Percentiles rank a stretch among this genome's conserved stretches.
phyloP scores from a whole-genome alignment of 1,140 invertebrate genomes.

The Pachypsylla venusta region DNA sequence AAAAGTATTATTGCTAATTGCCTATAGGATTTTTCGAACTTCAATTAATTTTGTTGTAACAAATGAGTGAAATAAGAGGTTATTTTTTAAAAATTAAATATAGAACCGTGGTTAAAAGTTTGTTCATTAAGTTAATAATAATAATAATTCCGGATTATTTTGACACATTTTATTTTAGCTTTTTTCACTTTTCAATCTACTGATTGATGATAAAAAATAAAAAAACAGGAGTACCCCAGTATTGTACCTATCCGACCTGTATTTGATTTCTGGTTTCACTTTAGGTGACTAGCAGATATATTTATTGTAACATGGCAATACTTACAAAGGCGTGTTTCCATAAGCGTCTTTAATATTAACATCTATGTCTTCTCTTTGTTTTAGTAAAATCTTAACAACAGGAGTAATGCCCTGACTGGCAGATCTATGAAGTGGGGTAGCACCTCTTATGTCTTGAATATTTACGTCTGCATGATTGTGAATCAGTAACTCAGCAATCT shows the following conservation, averaged over 20 bases:
- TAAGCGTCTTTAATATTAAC: conserved; percentile 42
- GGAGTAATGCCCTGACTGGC: conserved; percentile 60
- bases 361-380: conserved; percentile 33
- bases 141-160: neutral
- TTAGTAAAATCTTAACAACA: conserved; percentile 52
- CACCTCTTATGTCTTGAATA: conserved; percentile 50
- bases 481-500: conserved; percentile 53
- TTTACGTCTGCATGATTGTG: conserved; percentile 57
- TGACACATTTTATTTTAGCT: neutral
- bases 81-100: too few relatives aligned
- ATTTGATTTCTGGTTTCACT: conserved; percentile 4
- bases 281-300: too few relatives aligned
- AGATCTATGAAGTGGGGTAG: conserved; percentile 71
- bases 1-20: too few relatives aligned
- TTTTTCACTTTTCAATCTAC: neutral
- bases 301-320: too few relatives aligned
- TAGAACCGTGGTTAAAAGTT: too few relatives aligned
- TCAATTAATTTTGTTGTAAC: too few relatives aligned
- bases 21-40: too few relatives aligned
- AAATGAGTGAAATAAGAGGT: too few relatives aligned
- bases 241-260: neutral
- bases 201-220: neutral
- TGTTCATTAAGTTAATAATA: too few relatives aligned
- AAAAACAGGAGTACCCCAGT: neutral
- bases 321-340: conserved; percentile 54